A percentile compares a stretch with the other conserved stretches of the same genome.
Conservation (phyloP, 2,797 vertebrate species). For the Schizothorax lantsangensis region DNA sequence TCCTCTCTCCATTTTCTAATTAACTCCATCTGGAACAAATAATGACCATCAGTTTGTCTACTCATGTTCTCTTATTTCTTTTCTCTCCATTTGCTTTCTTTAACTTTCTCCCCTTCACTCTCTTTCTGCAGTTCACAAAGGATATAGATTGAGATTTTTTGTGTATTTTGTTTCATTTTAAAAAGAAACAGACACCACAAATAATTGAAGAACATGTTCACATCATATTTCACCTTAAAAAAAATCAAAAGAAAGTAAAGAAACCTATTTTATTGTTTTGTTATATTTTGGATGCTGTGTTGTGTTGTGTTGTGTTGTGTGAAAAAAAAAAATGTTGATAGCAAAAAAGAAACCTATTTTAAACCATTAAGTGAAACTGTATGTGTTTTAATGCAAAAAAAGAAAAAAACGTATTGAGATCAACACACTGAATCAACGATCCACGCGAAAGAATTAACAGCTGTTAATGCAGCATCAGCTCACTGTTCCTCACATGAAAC, state of each 20-base stretch:
- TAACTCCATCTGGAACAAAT: constrained; percentile 57
- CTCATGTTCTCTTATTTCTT: constrained; percentile 35
- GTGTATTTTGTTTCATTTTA: background rate
- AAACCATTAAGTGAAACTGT: background rate
- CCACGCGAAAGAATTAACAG: background rate
- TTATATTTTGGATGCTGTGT: too few species aligned
- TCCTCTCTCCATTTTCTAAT: constrained; percentile 62
- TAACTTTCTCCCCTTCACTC: background rate
- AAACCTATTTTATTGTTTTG: background rate
- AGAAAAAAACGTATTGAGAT: background rate
- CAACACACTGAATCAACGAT: background rate
- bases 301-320: too few species aligned
- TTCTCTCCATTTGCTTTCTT: background rate
- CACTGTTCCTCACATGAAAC: background rate
- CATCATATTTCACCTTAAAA: background rate
- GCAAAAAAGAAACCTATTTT: background rate
- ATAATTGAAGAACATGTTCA: background rate
- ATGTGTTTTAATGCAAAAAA: background rate
- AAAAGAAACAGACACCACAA: background rate
- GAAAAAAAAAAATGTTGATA: too few species aligned
- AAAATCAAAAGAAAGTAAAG: background rate
- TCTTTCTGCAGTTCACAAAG: background rate
- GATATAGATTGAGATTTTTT: background rate
- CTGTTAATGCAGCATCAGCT: background rate
- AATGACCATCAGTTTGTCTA: background rate